phyloP scores from a whole-genome alignment of 1,140 invertebrate species.

The Philotrypesis tridentata region DNA sequence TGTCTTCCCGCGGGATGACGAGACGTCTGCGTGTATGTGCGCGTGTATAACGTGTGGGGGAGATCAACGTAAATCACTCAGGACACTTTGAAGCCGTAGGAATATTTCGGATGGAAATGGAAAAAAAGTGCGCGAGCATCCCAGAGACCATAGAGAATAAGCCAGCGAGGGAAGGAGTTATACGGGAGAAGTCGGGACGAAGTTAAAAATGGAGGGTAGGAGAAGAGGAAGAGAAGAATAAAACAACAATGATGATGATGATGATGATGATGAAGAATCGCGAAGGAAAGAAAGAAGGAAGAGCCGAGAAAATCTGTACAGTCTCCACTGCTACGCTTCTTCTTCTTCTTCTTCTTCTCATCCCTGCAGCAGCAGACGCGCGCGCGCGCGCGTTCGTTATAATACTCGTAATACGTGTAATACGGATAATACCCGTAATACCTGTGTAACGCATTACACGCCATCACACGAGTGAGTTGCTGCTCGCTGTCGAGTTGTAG shows the following conservation, averaged over 20 bases:
- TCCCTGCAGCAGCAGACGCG: too few species aligned
- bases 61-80: slow-evolving; percentile 4
- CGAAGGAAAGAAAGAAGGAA: slow-evolving; percentile 32
- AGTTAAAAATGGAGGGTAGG: slow-evolving; percentile 35
- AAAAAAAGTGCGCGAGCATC: slow-evolving; percentile 20
- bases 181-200: slow-evolving; percentile 43
- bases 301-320: slow-evolving; percentile 50
- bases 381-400: slow-evolving; percentile 68
- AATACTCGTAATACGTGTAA: slow-evolving; percentile 71
- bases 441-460: slow-evolving; percentile 68
- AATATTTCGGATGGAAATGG: slow-evolving; percentile 16
- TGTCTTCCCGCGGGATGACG: too few species aligned
- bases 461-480: slow-evolving; percentile 50
- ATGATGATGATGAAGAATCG: not conserved
- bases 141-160: not conserved
- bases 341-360: slow-evolving; percentile 50
- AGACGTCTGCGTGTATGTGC: too few species aligned
- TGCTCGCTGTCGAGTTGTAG: slow-evolving; percentile 25
- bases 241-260: too few species aligned
- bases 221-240: slow-evolving; percentile 44
- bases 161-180: slow-evolving; percentile 41
- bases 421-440: slow-evolving; percentile 72
- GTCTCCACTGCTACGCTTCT: slow-evolving; percentile 35
- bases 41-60: too few species aligned
- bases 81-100: not conserved